These are phyloP conservation scores for Trichechus manatus DNA, from an alignment of 2,113 vertebrate genomes.

Conservation along the genomic window DNA sequence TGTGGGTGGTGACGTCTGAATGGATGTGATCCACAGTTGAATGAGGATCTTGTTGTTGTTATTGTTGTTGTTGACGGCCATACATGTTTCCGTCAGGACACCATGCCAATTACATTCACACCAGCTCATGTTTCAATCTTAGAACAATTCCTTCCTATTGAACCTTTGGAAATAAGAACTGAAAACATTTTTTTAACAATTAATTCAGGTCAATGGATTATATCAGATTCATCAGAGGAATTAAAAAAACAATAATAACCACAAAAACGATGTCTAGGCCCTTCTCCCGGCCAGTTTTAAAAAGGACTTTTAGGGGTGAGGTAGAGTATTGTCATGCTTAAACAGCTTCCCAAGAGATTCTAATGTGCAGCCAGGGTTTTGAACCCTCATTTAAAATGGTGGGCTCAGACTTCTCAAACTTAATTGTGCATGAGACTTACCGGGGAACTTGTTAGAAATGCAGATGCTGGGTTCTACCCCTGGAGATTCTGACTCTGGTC, in stretches of 20 bases:
- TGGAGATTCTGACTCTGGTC: not conserved
- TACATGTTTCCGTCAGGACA: not conserved
- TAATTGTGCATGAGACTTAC: not conserved
- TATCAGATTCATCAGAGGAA: not conserved
- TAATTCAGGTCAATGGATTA: not conserved
- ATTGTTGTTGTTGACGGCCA: not conserved
- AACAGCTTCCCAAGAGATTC: not conserved
- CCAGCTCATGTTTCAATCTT: not conserved
- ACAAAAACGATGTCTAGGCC: not conserved
- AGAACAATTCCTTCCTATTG: not conserved
- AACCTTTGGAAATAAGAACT: not conserved
- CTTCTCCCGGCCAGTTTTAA: not conserved
- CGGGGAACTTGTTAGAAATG: not conserved
- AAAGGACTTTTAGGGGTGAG: not conserved
- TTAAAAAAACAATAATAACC: not conserved
- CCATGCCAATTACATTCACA: not conserved
- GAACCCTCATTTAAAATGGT: not conserved
- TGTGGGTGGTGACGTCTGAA: not conserved
- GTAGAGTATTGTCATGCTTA: not conserved
- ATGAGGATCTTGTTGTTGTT: not conserved
- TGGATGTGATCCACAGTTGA: not conserved
- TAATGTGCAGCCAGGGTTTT: not conserved
- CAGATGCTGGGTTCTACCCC: not conserved
- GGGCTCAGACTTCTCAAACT: not conserved
- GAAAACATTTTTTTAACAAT: slow-evolving; percentile 16